Conservation (phyloP, 2,797 vertebrate species). For the Typhlichthys eigenmanni region DNA sequence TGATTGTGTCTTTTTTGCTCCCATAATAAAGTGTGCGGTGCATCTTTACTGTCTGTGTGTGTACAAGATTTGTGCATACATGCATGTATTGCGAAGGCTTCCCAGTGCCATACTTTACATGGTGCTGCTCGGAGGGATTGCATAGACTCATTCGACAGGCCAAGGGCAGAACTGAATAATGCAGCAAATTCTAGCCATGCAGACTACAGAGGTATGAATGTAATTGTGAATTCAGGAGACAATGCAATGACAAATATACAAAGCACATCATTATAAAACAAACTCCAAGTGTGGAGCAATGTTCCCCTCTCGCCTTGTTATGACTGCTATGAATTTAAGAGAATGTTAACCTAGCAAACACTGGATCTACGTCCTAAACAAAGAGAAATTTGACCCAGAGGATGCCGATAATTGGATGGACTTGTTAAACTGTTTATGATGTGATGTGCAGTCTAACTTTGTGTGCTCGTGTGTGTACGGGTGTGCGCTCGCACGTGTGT, state of each 20-base stretch:
- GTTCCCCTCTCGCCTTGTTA: conserved; percentile 1
- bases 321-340: conserved; percentile 5
- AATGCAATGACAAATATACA: conserved; percentile 24
- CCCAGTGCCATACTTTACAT: conserved; percentile 6
- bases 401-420: neutral
- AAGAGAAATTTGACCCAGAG: neutral
- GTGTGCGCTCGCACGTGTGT: too few species aligned
- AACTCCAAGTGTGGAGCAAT: neutral
- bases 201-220: conserved; percentile 30
- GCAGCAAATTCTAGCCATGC: conserved; percentile 25
- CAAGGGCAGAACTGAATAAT: conserved; percentile 42
- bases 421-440: neutral
- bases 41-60: neutral
- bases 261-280: conserved; percentile 18
- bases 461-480: neutral
- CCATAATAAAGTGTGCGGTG: neutral
- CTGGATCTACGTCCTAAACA: neutral
- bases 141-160: conserved; percentile 25
- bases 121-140: conserved; percentile 20
- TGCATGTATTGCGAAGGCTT: neutral
- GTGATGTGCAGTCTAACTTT: neutral
- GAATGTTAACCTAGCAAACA: neutral
- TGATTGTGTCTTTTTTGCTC: neutral
- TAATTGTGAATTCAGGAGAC: conserved; percentile 20
- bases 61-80: neutral